phyloP scores from a whole-genome alignment of 2,888 invertebrate species.

The Acanthacorydalis orientalis region DNA sequence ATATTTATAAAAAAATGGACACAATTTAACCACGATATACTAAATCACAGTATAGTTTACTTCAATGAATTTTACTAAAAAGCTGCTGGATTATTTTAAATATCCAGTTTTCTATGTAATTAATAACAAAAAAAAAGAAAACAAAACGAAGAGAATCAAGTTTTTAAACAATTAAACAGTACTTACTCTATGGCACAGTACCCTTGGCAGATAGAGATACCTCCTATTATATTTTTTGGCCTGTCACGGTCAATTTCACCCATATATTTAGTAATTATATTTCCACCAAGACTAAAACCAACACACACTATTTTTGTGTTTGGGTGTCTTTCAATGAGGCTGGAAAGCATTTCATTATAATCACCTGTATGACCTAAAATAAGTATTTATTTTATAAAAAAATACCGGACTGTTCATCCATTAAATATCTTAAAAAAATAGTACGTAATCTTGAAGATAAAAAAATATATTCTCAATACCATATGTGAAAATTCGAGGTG shows the following conservation, averaged over 20 bases:
- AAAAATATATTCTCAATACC: conserved; percentile 38
- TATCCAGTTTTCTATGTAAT: too few relatives aligned
- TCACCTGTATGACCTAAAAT: conserved; percentile 73
- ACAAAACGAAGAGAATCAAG: neutral
- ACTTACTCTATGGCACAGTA: conserved; percentile 83
- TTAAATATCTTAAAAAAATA: too few relatives aligned
- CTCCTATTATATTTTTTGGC: conserved; percentile 62
- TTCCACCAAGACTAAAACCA: conserved; percentile 89
- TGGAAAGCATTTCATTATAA: conserved; percentile 65
- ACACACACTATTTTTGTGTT: conserved; percentile 64
- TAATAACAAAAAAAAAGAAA: neutral
- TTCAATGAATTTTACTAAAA: too few relatives aligned
- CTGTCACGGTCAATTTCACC: conserved; percentile 53
- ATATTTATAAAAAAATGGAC: too few relatives aligned
- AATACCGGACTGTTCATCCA: neutral
- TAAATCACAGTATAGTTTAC: too few relatives aligned
- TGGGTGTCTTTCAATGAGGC: conserved; percentile 55
- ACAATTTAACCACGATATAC: too few relatives aligned
- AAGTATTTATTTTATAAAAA: neutral
- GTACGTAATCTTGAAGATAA: neutral
- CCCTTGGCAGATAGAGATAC: conserved; percentile 86
- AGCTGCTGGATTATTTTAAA: too few relatives aligned
- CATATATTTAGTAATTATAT: conserved; percentile 82
- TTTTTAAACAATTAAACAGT: conserved; percentile 6
- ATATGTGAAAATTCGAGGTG: conserved; percentile 80